Evolutionary conservation across 2,888 invertebrate species (phyloP).

Genomic region (Petrophora chlorosata): DNA sequence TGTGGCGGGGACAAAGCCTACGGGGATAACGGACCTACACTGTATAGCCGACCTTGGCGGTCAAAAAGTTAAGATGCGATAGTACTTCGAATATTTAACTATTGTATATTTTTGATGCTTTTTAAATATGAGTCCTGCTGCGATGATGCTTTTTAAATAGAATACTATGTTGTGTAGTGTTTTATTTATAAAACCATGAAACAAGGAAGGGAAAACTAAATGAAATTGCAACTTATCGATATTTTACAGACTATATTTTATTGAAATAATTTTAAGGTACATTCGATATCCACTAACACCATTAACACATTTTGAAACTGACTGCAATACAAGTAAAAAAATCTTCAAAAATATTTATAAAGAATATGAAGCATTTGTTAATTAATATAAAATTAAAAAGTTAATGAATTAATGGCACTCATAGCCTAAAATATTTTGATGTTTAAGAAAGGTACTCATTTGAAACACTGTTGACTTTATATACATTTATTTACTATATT

Average conservation of each 20-base stretch:
- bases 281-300: conserved; percentile 31
- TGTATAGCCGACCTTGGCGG: too few relatives aligned
- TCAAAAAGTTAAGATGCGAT: too few relatives aligned
- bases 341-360: conserved; percentile 25
- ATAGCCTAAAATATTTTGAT: conserved; percentile 73
- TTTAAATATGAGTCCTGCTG: too few relatives aligned
- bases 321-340: conserved; percentile 27
- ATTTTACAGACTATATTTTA: conserved; percentile 25
- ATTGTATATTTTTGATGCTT: too few relatives aligned
- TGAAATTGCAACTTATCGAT: conserved; percentile 1
- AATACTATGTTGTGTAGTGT: too few relatives aligned
- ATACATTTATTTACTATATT: conserved; percentile 6
- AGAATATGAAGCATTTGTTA: conserved; percentile 20
- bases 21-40: too few relatives aligned
- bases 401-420: conserved; percentile 70
- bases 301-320: conserved; percentile 28
- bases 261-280: conserved; percentile 29
- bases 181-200: too few relatives aligned
- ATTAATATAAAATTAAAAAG: conserved; percentile 25
- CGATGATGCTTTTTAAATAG: too few relatives aligned
- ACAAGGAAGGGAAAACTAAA: conserved; percentile 2
- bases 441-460: conserved; percentile 20
- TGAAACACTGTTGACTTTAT: conserved; percentile 33
- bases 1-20: too few relatives aligned
- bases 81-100: too few relatives aligned